These are phyloP conservation scores for Eulemur rufifrons DNA, from an alignment of 2,113 vertebrate species.

Conservation along the genomic window DNA sequence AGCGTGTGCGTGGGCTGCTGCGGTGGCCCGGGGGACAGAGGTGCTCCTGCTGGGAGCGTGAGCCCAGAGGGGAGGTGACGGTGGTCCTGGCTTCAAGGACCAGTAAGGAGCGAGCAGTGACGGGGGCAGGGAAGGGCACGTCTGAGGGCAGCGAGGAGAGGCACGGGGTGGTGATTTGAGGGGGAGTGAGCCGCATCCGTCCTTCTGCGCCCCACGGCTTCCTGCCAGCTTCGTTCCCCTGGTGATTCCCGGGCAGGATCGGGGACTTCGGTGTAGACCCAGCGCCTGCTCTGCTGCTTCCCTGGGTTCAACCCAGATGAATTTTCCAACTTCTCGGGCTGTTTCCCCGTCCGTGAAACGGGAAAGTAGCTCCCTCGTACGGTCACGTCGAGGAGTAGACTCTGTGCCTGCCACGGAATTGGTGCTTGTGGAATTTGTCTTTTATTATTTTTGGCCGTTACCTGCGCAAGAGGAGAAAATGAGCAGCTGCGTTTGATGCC, in stretches of 20 bases:
- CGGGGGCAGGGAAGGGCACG: fast-evolving
- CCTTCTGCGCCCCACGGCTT: neutral
- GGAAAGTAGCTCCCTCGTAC: fast-evolving
- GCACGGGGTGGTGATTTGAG: no score
- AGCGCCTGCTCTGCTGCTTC: neutral
- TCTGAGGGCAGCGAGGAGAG: neutral
- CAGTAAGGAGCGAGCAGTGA: neutral
- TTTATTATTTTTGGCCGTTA: fast-evolving
- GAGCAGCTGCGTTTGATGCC: fast-evolving
- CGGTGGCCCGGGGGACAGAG: neutral
- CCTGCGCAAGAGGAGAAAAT: fast-evolving
- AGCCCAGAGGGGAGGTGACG: fast-evolving
- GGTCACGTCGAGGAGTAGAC: neutral
- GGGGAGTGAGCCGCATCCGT: fast-evolving
- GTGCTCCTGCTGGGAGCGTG: no score
- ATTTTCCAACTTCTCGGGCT: no score
- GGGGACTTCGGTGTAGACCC: neutral
- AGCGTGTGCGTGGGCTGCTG: fast-evolving
- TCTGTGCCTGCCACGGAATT: neutral
- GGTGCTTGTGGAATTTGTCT: fast-evolving
- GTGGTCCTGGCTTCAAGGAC: neutral
- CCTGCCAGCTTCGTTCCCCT: neutral
- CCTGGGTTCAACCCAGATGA: no score
- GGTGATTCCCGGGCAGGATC: neutral
- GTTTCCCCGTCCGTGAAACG: no score